phyloP scores from a whole-genome alignment of 2,797 vertebrate species.

The Mycteria americana region DNA sequence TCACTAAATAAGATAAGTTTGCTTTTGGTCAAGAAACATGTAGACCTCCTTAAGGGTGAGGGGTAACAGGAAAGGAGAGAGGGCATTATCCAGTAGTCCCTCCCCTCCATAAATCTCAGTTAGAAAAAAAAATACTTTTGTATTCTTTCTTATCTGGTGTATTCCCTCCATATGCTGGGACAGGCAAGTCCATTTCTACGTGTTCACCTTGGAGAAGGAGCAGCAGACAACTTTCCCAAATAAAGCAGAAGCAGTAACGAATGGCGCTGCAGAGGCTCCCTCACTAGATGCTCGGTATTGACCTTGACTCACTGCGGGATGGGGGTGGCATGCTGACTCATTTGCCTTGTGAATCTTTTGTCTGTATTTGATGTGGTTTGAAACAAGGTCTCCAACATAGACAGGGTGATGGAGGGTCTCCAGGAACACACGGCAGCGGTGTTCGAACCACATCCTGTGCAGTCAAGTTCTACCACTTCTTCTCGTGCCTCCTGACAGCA shows the following conservation, averaged over 20 bases:
- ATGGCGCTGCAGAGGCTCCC: neutral
- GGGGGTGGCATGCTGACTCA: neutral
- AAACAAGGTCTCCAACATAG: slow-evolving; percentile 67
- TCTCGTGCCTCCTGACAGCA: neutral
- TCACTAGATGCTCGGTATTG: neutral
- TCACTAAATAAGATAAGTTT: neutral
- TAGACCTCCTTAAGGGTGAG: neutral
- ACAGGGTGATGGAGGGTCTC: slow-evolving; percentile 67
- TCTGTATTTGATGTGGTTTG: neutral
- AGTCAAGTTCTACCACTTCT: neutral
- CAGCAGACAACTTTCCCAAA: neutral
- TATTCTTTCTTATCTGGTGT: neutral
- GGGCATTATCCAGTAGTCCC: neutral
- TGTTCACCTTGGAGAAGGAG: neutral
- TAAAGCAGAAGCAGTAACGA: neutral
- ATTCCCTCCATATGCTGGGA: neutral
- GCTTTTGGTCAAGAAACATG: neutral
- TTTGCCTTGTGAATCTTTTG: neutral
- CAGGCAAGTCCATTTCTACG: neutral
- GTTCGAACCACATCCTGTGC: neutral
- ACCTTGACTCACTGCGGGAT: neutral
- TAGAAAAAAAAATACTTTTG: neutral
- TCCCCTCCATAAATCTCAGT: neutral
- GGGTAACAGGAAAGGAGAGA: neutral
- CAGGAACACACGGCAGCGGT: slow-evolving; percentile 51